These are phyloP conservation scores for Melanerpes aurifrons DNA, from an alignment of 2,113 vertebrate species.

Conservation along the genomic window DNA sequence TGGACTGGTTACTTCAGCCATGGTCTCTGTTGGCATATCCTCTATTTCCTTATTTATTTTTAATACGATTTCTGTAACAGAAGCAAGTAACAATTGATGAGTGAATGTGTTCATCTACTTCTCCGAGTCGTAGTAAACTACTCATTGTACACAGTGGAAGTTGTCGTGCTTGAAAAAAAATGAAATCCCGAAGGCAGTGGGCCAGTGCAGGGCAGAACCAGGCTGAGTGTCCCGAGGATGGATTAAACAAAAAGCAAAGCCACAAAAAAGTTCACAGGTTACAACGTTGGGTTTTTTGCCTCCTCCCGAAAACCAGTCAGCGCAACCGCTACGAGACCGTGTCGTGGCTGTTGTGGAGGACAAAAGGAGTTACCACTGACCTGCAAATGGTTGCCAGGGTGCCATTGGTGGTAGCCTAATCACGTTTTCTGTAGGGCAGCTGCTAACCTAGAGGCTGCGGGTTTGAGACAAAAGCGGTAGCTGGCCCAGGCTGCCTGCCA, in stretches of 20 bases:
- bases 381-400: not conserved
- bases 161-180: not conserved
- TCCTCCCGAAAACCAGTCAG: not conserved
- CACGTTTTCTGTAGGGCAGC: not conserved
- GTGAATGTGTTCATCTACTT: not conserved
- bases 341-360: not conserved
- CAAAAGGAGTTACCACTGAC: not conserved
- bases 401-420: not conserved
- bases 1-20: not conserved
- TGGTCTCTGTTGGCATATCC: not conserved
- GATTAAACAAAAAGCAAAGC: too few relatives aligned
- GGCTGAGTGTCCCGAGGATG: not conserved
- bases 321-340: not conserved
- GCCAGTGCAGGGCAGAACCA: not conserved
- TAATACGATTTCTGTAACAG: not conserved
- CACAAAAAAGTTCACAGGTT: too few relatives aligned
- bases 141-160: not conserved
- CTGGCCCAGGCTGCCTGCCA: too few relatives aligned
- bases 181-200: not conserved
- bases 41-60: conserved; percentile 29
- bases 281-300: not conserved
- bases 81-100: not conserved
- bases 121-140: not conserved
- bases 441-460: not conserved
- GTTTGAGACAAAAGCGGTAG: too few relatives aligned